Evolutionary conservation across 2,113 vertebrate species (phyloP).

Genomic region (Dicaeum eximium): DNA sequence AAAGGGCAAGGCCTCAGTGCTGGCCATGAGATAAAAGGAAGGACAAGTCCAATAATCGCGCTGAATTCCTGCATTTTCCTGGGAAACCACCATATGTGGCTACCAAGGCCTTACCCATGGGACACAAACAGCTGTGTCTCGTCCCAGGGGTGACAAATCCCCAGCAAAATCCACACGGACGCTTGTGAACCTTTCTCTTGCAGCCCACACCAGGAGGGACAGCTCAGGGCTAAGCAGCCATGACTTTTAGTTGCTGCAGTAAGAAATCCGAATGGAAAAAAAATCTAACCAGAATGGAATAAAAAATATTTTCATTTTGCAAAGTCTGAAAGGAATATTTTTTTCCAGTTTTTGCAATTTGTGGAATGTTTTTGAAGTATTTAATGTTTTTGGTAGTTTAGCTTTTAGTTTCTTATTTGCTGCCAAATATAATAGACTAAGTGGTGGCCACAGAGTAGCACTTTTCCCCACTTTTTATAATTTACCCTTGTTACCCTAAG

Average conservation of each 20-base stretch:
- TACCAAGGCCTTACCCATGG: background rate
- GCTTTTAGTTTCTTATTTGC: slow-evolving; percentile 7
- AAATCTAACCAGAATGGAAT: background rate
- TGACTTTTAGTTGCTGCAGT: background rate
- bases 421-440: slow-evolving; percentile 35
- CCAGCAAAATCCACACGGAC: background rate
- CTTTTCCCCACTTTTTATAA: background rate
- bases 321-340: background rate
- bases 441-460: background rate
- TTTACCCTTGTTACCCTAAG: background rate
- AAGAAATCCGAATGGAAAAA: background rate
- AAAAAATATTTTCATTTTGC: slow-evolving; percentile 16
- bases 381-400: background rate
- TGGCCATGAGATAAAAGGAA: background rate
- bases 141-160: background rate
- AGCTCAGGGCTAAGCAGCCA: background rate
- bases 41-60: background rate
- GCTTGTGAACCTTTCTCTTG: background rate
- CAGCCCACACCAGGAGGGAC: background rate
- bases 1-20: background rate
- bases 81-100: background rate
- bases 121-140: rapidly evolving
- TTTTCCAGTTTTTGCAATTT: background rate
- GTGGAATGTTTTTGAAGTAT: slow-evolving; percentile 21
- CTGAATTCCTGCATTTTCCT: background rate